Percentiles rank a stretch among this genome's conserved stretches.
Evolutionary conservation across 2,888 invertebrate genomes (phyloP).

Genomic region (Glyphotaelius pellucidus): DNA sequence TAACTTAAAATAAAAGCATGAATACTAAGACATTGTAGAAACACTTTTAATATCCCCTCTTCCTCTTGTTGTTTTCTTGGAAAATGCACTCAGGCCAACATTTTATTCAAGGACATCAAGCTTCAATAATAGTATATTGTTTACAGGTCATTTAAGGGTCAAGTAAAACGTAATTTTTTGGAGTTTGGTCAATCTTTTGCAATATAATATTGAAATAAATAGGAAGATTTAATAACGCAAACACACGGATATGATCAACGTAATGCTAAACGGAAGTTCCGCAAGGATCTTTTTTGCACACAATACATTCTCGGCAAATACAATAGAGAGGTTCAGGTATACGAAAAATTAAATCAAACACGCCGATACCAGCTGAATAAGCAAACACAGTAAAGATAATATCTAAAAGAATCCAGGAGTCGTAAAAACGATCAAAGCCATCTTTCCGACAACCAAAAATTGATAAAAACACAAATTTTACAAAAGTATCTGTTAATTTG

Average conservation of each 20-base stretch:
- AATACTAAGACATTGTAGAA: neutral
- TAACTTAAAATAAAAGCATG: neutral
- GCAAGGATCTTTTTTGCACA: neutral
- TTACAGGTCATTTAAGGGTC: too few relatives aligned
- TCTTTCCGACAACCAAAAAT: neutral
- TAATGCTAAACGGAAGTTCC: neutral
- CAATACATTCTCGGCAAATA: neutral
- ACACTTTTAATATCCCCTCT: neutral
- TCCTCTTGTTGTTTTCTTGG: neutral
- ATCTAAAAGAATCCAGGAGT: neutral
- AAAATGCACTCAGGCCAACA: neutral
- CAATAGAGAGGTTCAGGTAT: neutral
- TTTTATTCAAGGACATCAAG: neutral
- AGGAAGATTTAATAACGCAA: neutral
- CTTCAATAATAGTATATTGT: too few relatives aligned
- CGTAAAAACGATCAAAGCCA: neutral
- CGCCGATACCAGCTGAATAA: neutral
- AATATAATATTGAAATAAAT: too few relatives aligned
- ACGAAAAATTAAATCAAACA: neutral
- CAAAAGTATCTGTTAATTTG: conserved; percentile 24
- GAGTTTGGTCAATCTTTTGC: too few relatives aligned
- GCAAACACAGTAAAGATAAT: neutral
- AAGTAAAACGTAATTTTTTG: too few relatives aligned
- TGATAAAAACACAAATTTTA: neutral
- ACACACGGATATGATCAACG: neutral